Evolutionary conservation across 1,140 invertebrate genomes (phyloP), one percentile per base, ranked within the genome.

Genomic region (Meloidogyne chitwoodi): DNA sequence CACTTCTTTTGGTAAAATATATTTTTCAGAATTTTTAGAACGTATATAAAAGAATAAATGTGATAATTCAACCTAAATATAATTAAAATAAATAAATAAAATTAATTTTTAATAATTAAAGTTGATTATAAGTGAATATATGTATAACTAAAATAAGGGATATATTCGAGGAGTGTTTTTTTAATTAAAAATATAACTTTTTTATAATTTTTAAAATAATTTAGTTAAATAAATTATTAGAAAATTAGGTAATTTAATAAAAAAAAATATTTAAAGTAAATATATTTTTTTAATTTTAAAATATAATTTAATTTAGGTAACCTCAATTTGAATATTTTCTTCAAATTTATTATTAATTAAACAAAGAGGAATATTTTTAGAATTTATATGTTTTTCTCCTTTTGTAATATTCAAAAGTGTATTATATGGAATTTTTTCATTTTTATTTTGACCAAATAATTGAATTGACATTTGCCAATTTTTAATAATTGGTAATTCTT

Each of bases 21-120:
- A 70, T 56, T 61, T 44, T 27, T 56, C 68, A 19, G 68, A 31
- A 44, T 70, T 70, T 44, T 70, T 70, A 31, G 68, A 31, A 70
- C 68, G 68, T 29, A 70, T 19, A 44, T 56, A 70, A 44, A 70
- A 19, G 27, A 44, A 8, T 6, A 29, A 44, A 29, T 6, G 19
- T 2, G 34, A 70, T 16, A 70, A 26, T 70, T 70, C 68, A 44
- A 70, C 34, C 68, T 70, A 27, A 27, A 27, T n/a, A 14, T 16
- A 41, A 41, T 0, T 41, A 41, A 41, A 6, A 41, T 14, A 41
- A 41, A 12, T 10, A 12, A 41, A 41, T 11, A 14, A 12, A 41
- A 41, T 12, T 41, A 41, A 14, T 41, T 41, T 41, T 41, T 10
- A 41, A n/a, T n/a, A n/a, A n/a, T n/a, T n/a, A n/a, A n/a, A n/a